Evolutionary conservation across 1,140 invertebrate species (phyloP).

Genomic region (Akabosia matsudoensis): DNA sequence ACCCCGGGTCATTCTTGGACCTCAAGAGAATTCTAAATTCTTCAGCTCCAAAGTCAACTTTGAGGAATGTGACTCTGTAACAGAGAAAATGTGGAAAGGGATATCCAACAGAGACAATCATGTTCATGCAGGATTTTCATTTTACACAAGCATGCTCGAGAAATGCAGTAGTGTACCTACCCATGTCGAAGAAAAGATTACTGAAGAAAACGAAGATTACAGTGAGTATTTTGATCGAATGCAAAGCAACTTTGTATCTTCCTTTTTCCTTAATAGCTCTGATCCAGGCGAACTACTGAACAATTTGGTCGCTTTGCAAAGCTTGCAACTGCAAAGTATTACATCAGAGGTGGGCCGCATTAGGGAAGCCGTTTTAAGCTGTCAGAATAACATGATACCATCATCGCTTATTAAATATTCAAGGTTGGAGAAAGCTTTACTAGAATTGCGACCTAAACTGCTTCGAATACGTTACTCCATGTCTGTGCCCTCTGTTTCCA

Average conservation of each 20-base stretch:
- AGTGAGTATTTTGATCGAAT: slow-evolving; percentile 26
- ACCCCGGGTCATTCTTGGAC: background rate
- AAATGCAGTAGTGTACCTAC: slow-evolving; percentile 24
- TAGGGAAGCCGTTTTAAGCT: slow-evolving; percentile 32
- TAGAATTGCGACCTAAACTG: slow-evolving; percentile 10
- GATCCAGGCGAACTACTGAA: slow-evolving; percentile 22
- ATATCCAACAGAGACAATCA: slow-evolving; percentile 20
- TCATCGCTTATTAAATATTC: slow-evolving; percentile 27
- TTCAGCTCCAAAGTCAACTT: slow-evolving; percentile 8
- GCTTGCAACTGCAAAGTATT: slow-evolving; percentile 13
- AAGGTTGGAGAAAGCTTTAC: slow-evolving; percentile 31
- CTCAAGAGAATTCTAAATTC: slow-evolving; percentile 22
- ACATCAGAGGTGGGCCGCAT: slow-evolving; percentile 29
- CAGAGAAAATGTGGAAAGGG: slow-evolving; percentile 30
- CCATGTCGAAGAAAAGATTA: slow-evolving; percentile 28
- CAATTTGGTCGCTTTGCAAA: slow-evolving; percentile 28
- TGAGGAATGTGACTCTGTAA: slow-evolving; percentile 30
- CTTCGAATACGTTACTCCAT: background rate
- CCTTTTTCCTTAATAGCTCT: slow-evolving; percentile 26
- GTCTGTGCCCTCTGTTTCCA: slow-evolving; percentile 6
- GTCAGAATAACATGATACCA: slow-evolving; percentile 35
- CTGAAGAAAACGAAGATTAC: background rate
- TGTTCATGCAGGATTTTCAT: slow-evolving; percentile 18
- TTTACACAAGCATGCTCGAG: slow-evolving; percentile 27
- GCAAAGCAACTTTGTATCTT: slow-evolving; percentile 32